Percentiles rank a stretch among this genome's conserved stretches.
phyloP scores from a whole-genome alignment of 2,113 vertebrate species.

The Neotoma lepida region DNA sequence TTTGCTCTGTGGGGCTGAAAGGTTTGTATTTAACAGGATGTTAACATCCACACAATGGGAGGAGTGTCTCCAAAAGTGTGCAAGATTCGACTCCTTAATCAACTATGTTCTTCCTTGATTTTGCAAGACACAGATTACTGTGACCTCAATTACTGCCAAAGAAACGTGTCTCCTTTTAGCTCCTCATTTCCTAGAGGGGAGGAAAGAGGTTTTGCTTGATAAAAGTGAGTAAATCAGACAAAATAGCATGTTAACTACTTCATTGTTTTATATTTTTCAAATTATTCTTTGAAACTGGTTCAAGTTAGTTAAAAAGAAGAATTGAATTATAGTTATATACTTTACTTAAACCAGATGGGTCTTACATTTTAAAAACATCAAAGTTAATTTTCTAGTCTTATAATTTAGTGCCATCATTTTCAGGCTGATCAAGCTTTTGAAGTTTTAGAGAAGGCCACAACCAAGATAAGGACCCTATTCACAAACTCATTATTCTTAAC shows the following conservation, averaged over 20 bases:
- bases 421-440: not conserved
- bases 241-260: not conserved
- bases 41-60: not conserved
- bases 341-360: not conserved
- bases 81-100: slow-evolving; percentile 9
- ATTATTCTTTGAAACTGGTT: not conserved
- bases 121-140: not conserved
- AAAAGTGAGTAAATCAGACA: not conserved
- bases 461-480: not conserved
- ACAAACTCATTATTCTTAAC: slow-evolving; percentile 21
- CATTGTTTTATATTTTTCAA: not conserved
- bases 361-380: slow-evolving; percentile 20
- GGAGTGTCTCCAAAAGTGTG: slow-evolving; percentile 17
- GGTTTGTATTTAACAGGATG: not conserved
- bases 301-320: not conserved
- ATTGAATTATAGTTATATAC: not conserved
- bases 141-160: slow-evolving; percentile 5
- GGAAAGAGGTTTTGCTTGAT: not conserved
- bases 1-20: not conserved
- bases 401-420: slow-evolving; percentile 15
- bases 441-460: not conserved
- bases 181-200: not conserved
- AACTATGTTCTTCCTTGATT: not conserved
- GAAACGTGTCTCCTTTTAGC: slow-evolving; percentile 17
- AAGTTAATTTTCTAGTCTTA: not conserved